Evolutionary conservation across 1,140 invertebrate species (phyloP).

Genomic region (Rhopalosiphum padi): DNA sequence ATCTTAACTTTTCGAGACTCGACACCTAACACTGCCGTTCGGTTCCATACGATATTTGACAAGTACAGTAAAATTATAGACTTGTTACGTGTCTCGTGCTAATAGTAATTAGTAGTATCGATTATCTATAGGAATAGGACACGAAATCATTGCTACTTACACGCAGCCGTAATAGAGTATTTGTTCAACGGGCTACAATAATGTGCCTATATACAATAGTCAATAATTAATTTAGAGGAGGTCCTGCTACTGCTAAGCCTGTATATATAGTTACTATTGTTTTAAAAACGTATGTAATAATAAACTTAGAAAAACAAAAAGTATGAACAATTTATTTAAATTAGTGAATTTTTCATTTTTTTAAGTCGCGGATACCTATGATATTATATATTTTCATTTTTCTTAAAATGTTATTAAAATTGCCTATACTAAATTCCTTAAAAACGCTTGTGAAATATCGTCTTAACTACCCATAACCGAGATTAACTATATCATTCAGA

Average conservation of each 20-base stretch:
- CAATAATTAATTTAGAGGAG: too few relatives aligned
- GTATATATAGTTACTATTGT: background rate
- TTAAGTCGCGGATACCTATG: too few relatives aligned
- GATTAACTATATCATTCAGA: too few relatives aligned
- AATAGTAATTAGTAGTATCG: background rate
- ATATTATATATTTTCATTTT: background rate
- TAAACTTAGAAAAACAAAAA: background rate
- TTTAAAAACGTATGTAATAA: too few relatives aligned
- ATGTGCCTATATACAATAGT: too few relatives aligned
- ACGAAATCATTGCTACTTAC: background rate
- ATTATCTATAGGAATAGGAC: background rate
- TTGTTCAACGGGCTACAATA: background rate
- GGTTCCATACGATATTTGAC: background rate
- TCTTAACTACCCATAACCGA: background rate
- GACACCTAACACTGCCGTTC: too few relatives aligned
- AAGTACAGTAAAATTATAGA: background rate
- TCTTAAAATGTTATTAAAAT: background rate
- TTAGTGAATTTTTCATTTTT: too few relatives aligned
- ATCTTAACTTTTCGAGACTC: too few relatives aligned
- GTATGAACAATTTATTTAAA: too few relatives aligned
- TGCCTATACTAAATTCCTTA: background rate
- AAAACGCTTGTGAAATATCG: background rate
- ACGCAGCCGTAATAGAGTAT: background rate
- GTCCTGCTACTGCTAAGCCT: background rate
- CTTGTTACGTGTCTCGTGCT: background rate